Evolutionary conservation across 2,113 vertebrate species (phyloP).

Genomic region (Saguinus imperator): DNA sequence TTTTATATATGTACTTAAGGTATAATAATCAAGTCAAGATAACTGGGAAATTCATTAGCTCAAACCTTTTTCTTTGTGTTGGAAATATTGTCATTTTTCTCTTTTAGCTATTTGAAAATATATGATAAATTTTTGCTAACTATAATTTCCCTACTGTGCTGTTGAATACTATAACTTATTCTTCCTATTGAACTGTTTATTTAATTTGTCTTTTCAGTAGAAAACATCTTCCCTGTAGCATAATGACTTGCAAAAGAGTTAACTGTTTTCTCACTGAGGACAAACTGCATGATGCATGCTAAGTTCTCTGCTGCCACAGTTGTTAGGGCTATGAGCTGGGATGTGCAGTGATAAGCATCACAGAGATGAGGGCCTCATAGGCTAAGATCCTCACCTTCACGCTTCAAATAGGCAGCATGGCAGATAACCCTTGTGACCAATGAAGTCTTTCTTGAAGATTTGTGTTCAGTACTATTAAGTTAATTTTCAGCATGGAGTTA

Average conservation of each 20-base stretch:
- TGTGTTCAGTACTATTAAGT: conserved; percentile 59
- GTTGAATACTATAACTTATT: not conserved
- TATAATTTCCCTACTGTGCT: not conserved
- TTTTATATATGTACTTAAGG: not conserved
- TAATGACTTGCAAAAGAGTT: conserved; percentile 38
- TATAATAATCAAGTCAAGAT: not conserved
- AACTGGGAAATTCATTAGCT: not conserved
- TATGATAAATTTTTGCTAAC: not conserved
- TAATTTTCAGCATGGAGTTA: conserved; percentile 72
- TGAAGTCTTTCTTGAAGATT: conserved; percentile 29
- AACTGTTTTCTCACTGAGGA: conserved; percentile 55
- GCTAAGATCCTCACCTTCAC: too few relatives aligned
- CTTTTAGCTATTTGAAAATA: not conserved
- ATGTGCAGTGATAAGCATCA: not conserved
- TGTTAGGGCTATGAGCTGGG: conserved; percentile 33
- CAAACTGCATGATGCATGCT: not conserved
- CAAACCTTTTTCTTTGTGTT: not conserved
- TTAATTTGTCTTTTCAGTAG: not conserved
- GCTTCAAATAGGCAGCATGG: too few relatives aligned
- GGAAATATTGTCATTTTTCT: not conserved
- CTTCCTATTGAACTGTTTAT: not conserved
- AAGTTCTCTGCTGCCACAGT: conserved; percentile 43
- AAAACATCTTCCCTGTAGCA: not conserved
- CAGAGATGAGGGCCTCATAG: not conserved
- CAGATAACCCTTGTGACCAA: not conserved